phyloP scores from a whole-genome alignment of 2,797 vertebrate species.

The Spinus pinus region DNA sequence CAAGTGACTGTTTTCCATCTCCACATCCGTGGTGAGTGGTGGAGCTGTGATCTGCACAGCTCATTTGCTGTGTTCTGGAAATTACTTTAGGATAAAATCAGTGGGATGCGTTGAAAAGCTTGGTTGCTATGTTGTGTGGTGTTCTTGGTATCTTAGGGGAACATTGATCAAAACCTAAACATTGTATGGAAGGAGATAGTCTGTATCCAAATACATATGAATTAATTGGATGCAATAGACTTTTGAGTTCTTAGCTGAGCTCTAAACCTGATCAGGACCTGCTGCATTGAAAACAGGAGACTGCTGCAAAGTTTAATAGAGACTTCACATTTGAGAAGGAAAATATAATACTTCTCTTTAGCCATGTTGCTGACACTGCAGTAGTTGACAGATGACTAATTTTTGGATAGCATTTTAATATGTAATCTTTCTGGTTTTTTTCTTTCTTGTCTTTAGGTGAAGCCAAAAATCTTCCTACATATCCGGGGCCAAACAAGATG shows the following conservation, averaged over 20 bases:
- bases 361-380: neutral
- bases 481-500: conserved; percentile 97
- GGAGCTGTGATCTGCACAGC: neutral
- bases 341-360: neutral
- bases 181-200: neutral
- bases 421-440: neutral
- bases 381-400: neutral
- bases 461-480: conserved; percentile 97
- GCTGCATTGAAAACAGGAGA: neutral
- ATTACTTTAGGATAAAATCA: neutral
- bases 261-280: neutral
- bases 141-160: neutral
- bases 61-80: neutral
- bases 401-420: neutral
- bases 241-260: neutral
- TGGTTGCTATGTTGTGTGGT: neutral
- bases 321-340: neutral
- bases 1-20: neutral
- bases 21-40: neutral
- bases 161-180: neutral
- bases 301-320: neutral
- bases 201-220: neutral
- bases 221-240: neutral
- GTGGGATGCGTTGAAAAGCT: neutral
- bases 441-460: conserved; percentile 77